Evolutionary conservation across 2,113 vertebrate genomes (phyloP).

Genomic region (Balaenoptera acutorostrata): DNA sequence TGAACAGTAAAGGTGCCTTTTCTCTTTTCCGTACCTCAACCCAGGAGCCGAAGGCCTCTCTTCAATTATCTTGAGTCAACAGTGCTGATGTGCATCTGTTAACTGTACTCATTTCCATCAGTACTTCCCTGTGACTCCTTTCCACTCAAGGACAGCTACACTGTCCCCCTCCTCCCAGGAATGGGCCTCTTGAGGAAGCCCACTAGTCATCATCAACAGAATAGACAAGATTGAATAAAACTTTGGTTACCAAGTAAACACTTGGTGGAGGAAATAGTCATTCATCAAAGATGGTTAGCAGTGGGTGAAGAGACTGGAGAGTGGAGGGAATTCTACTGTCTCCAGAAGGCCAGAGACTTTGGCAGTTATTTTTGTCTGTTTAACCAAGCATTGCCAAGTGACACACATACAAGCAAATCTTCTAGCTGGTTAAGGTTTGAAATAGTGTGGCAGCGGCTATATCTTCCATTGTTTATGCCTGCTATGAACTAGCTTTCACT

Average conservation of each 20-base stretch:
- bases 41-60: background rate
- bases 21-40: background rate
- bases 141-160: background rate
- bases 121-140: background rate
- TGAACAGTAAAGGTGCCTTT: background rate
- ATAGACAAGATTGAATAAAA: background rate
- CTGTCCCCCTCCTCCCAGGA: background rate
- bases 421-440: background rate
- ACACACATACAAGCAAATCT: background rate
- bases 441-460: background rate
- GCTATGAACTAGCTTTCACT: background rate
- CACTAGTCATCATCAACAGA: background rate
- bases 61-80: background rate
- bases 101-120: background rate
- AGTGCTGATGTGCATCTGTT: background rate
- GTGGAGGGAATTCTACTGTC: background rate
- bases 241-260: background rate
- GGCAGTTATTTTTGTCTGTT: background rate
- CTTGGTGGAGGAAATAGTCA: background rate
- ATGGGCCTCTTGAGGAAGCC: background rate
- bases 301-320: background rate
- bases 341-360: background rate
- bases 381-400: background rate
- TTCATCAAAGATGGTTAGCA: background rate
- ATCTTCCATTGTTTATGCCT: background rate